Evolutionary conservation across 1,140 invertebrate species (phyloP).

Genomic region (Leptinotarsa texana): DNA sequence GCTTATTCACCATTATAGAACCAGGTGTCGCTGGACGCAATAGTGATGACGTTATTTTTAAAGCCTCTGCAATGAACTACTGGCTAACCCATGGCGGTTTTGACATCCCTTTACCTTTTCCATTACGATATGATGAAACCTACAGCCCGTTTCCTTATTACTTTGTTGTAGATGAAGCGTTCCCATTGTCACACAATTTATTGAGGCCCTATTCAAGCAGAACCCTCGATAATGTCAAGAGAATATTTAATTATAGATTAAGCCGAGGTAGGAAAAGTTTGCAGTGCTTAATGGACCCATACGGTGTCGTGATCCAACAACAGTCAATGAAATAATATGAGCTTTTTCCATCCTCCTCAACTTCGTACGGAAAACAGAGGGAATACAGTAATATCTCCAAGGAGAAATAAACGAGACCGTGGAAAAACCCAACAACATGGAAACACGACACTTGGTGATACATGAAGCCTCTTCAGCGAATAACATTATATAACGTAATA

Average conservation of each 20-base stretch:
- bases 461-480: constrained; percentile 14
- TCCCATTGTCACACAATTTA: constrained; percentile 32
- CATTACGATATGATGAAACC: constrained; percentile 25
- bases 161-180: constrained; percentile 25
- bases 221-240: constrained; percentile 30
- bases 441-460: background rate
- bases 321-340: constrained; percentile 31
- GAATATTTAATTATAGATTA: constrained; percentile 35
- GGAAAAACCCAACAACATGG: background rate
- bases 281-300: constrained; percentile 31
- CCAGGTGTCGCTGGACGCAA: background rate
- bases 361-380: constrained; percentile 33
- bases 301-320: constrained; percentile 32
- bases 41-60: background rate
- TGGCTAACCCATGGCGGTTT: constrained; percentile 8
- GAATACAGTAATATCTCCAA: constrained; percentile 25
- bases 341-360: constrained; percentile 36
- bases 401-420: constrained; percentile 31
- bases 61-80: background rate
- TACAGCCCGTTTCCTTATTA: constrained; percentile 18
- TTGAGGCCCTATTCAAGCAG: constrained; percentile 31
- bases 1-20: background rate
- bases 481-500: constrained; percentile 13
- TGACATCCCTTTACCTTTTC: constrained; percentile 29
- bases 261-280: constrained; percentile 34